Percentiles rank a stretch among this genome's conserved stretches.
Evolutionary conservation across 1,140 invertebrate genomes (phyloP).

Genomic region (Cyclina sinensis): DNA sequence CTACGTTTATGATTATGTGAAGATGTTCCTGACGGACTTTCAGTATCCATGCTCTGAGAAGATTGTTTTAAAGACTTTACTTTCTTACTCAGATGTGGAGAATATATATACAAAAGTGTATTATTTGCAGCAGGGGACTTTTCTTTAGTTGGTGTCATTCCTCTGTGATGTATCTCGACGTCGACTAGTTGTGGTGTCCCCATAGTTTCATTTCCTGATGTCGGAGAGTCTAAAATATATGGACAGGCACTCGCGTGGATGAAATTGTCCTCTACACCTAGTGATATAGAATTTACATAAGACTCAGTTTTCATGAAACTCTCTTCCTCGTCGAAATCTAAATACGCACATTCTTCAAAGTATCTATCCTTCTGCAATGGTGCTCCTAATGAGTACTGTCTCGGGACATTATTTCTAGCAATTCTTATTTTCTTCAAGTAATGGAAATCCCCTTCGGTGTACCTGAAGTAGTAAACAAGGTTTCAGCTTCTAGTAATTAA

Average conservation of each 20-base stretch:
- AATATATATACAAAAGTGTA: background rate
- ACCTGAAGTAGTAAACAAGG: constrained; percentile 71
- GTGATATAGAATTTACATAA: background rate
- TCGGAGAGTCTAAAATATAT: constrained; percentile 61
- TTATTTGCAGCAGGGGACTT: background rate
- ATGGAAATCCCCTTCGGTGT: constrained; percentile 84
- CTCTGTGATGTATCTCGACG: constrained; percentile 79
- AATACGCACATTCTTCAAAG: background rate
- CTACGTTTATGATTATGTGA: constrained; percentile 70
- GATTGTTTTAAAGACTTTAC: constrained; percentile 19
- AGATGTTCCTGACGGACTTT: background rate
- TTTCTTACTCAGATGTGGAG: constrained; percentile 21
- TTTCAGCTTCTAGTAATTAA: no score
- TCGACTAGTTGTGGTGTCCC: constrained; percentile 76
- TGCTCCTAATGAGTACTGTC: constrained; percentile 79
- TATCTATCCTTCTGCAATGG: background rate
- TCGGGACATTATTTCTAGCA: constrained; percentile 70
- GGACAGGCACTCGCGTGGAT: background rate
- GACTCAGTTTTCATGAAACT: background rate
- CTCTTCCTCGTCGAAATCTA: background rate
- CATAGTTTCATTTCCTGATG: constrained; percentile 68
- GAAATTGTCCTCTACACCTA: background rate
- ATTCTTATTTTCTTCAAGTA: constrained; percentile 81
- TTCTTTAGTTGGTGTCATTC: constrained; percentile 38
- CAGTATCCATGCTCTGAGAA: constrained; percentile 59